Base-by-base conservation (phyloP, 2,888 invertebrate genomes). In the Epinotia nisella region DNA sequence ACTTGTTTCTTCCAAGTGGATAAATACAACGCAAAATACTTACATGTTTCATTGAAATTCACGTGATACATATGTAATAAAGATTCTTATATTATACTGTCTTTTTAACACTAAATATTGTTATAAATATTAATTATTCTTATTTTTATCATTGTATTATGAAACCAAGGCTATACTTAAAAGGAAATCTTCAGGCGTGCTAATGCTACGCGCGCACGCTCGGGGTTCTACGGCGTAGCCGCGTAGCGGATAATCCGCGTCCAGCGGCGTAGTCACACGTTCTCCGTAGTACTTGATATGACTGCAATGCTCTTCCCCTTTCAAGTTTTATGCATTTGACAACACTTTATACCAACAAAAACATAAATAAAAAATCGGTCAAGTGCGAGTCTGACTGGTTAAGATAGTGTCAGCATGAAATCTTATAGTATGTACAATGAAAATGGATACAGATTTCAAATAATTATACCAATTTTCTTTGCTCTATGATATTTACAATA, bases 251-350 rank as follows among this genome's bases (percentile, higher is more conserved):
- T 92, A 89, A 92, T 92, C 92, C 89, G 82, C 82, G 87, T 85
- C 91, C 89, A 89, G 86, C 79, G 85, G 91, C 87, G 87, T 83
- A 83, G 89, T 92, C 93, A 87, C 92, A 92, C 92, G 91, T 86
- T 83, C 80, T 78, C 76, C 83, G 82, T 86, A 83, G 84, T 83
- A 82, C 77, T 81, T 82, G 83, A 87, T 89, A 89, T 89, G 85
- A 87, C 82, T 81, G 79, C 87, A 89, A 89, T 89, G 90, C 86
- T 88, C 86, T 90, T 89, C 88, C 85, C 86, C 81, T 90, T 89
- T 88, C 88, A 89, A 89, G 88, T 90, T 88, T 89, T 90, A 90
- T 91, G 89, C 88, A 90, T 87, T 80, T 84, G 83, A 61, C 41
- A 65, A 71, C 64, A 21, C 35, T 15, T 24, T n/a, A 69, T 53